These are phyloP conservation scores for Matsumurasca onukii DNA, from an alignment of 1,140 invertebrate genomes.

Conservation along the genomic window DNA sequence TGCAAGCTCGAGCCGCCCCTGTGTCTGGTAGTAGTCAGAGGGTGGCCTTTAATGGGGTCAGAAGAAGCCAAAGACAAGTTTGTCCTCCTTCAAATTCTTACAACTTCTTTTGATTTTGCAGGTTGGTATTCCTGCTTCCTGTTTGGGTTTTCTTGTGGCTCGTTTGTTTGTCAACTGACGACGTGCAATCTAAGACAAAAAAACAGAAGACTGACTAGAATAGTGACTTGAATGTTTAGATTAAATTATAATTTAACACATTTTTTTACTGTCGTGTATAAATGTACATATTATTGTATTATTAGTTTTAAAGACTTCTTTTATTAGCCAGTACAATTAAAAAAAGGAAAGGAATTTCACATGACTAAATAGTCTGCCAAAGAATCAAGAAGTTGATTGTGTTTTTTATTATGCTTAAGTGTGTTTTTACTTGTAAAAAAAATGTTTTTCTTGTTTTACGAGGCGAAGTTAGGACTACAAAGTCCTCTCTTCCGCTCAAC, in stretches of 20 bases:
- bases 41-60: neutral
- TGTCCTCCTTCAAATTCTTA: neutral
- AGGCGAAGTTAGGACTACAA: too few species aligned
- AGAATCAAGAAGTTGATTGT: too few species aligned
- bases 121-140: neutral
- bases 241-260: neutral
- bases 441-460: too few species aligned
- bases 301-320: too few species aligned
- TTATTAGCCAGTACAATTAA: too few species aligned
- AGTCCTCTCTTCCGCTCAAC: too few species aligned
- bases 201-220: slow-evolving; percentile 11
- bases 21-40: neutral
- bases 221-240: neutral
- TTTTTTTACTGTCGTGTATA: neutral
- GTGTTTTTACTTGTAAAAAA: too few species aligned
- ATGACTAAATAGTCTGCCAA: too few species aligned
- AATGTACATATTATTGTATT: neutral
- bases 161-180: neutral
- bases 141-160: neutral
- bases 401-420: too few species aligned
- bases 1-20: neutral
- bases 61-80: too few species aligned
- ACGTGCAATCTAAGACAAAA: neutral
- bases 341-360: too few species aligned
- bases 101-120: neutral